Percentiles rank a stretch among this genome's conserved stretches.
These are phyloP conservation scores for Oreohelix idahoensis DNA, from an alignment of 1,140 invertebrate species.

Conservation along the genomic window DNA sequence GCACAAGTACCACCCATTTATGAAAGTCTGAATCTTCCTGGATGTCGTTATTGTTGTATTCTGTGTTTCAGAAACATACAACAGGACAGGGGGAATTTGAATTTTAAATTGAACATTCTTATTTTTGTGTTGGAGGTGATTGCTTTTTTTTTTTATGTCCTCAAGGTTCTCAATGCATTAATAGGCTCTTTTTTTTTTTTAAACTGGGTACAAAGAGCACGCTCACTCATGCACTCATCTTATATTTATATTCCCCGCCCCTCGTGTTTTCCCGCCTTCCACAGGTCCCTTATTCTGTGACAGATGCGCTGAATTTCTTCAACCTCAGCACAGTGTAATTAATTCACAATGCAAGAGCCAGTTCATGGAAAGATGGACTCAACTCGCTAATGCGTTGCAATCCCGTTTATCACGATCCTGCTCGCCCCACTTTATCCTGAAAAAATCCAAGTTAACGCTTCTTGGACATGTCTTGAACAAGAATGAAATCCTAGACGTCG, in stretches of 20 bases:
- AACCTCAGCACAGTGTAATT: not conserved
- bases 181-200: too few species aligned
- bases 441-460: not conserved
- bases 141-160: too few species aligned
- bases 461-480: constrained; percentile 3
- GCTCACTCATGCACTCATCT: not conserved
- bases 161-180: too few species aligned
- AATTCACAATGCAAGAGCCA: not conserved
- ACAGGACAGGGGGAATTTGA: too few species aligned
- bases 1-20: too few species aligned
- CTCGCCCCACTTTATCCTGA: not conserved
- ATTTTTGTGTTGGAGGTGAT: too few species aligned
- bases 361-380: not conserved
- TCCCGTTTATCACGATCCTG: not conserved
- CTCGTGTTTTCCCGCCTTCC: too few species aligned
- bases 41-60: too few species aligned
- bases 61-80: too few species aligned
- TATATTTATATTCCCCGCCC: not conserved
- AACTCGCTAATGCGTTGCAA: not conserved
- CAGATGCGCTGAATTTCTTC: not conserved
- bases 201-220: too few species aligned
- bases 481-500: not conserved
- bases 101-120: too few species aligned
- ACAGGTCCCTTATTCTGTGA: not conserved
- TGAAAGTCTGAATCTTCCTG: too few species aligned